Evolutionary conservation across 1,140 invertebrate genomes (phyloP).

Genomic region (Eciton burchellii): DNA sequence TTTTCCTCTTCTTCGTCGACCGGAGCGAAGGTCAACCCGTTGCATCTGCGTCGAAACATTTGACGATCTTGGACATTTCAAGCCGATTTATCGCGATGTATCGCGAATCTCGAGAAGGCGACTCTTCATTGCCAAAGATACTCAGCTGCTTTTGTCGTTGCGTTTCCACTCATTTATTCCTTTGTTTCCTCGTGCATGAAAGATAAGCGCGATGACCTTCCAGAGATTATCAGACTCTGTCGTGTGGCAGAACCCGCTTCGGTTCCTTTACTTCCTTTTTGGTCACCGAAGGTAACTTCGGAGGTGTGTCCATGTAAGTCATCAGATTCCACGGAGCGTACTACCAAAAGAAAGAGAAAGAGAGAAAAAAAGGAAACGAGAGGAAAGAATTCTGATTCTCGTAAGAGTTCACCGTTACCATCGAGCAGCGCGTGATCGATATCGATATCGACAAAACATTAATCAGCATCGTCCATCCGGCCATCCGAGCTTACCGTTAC

Average conservation of each 20-base stretch:
- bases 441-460: slow-evolving; percentile 50
- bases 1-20: neutral
- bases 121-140: too few relatives aligned
- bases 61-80: too few relatives aligned
- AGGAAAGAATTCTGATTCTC: slow-evolving; percentile 11
- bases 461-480: slow-evolving; percentile 32
- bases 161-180: neutral
- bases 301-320: slow-evolving; percentile 20
- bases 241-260: neutral
- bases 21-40: slow-evolving; percentile 45
- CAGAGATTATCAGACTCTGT: neutral
- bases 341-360: slow-evolving; percentile 30
- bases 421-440: slow-evolving; percentile 10
- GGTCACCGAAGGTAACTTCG: slow-evolving; percentile 31
- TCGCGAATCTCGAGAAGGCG: too few relatives aligned
- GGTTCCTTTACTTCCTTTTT: slow-evolving; percentile 30
- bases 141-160: too few relatives aligned
- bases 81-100: too few relatives aligned
- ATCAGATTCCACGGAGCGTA: slow-evolving; percentile 6
- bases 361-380: slow-evolving; percentile 2
- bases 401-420: slow-evolving; percentile 51
- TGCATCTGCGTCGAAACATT: slow-evolving; percentile 12
- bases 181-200: neutral
- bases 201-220: neutral
- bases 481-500: slow-evolving; percentile 32